phyloP scores from a whole-genome alignment of 2,888 invertebrate species.

The Ptychoptera contaminata region DNA sequence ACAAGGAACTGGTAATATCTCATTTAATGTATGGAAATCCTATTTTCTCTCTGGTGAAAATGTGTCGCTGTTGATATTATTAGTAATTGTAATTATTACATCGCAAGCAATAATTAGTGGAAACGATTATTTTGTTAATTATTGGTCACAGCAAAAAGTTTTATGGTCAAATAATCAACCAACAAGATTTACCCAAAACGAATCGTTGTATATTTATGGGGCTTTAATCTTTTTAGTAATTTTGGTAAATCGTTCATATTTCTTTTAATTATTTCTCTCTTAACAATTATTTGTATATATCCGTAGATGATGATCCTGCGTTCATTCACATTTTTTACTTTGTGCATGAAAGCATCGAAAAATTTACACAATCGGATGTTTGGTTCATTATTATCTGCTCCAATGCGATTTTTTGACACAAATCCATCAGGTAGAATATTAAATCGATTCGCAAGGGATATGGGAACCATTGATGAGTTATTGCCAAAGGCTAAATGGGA shows the following conservation, averaged over 20 bases:
- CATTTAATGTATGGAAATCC: constrained; percentile 26
- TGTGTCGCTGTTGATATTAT: constrained; percentile 28
- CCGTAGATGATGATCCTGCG: constrained; percentile 34
- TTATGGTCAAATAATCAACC: constrained; percentile 19
- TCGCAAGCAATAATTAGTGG: constrained; percentile 40
- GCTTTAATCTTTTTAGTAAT: constrained; percentile 26
- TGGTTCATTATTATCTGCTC: constrained; percentile 52
- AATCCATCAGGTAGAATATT: constrained; percentile 65
- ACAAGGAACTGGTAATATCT: constrained; percentile 29
- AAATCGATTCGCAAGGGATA: constrained; percentile 63
- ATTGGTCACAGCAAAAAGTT: constrained; percentile 35
- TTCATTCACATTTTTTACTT: constrained; percentile 52
- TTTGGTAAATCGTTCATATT: constrained; percentile 14
- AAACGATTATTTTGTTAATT: constrained; percentile 44
- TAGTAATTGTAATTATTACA: constrained; percentile 34
- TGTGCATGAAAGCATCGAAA: constrained; percentile 60
- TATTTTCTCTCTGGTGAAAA: constrained; percentile 37
- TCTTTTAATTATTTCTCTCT: not conserved
- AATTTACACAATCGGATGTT: constrained; percentile 78
- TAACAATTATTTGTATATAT: not conserved
- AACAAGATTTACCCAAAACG: constrained; percentile 21
- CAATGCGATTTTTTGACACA: constrained; percentile 71
- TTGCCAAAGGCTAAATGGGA: constrained; percentile 38
- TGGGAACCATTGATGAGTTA: constrained; percentile 43
- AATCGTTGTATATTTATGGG: constrained; percentile 29